These are phyloP conservation scores for Diadophis punctatus DNA, from an alignment of 2,113 vertebrate genomes.

Conservation along the genomic window DNA sequence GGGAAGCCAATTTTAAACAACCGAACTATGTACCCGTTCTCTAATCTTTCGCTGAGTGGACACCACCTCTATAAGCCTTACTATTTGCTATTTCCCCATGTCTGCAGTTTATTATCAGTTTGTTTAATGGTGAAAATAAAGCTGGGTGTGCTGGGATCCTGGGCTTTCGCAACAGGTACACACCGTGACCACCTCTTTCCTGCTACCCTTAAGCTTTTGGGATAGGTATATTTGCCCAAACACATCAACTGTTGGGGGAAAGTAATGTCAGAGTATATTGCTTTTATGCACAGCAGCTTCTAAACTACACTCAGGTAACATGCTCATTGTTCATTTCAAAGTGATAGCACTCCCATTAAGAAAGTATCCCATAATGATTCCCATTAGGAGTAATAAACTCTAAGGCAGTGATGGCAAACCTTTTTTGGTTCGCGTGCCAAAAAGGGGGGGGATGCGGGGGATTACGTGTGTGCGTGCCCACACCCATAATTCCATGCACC, in stretches of 20 bases:
- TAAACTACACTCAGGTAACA: neutral
- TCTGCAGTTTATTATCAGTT: neutral
- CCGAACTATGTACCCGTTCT: neutral
- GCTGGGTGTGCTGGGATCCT: neutral
- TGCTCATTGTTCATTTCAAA: neutral
- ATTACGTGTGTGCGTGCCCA: no score
- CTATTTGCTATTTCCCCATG: constrained; percentile 12
- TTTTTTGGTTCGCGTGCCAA: no score
- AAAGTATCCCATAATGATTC: neutral
- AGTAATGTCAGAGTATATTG: neutral
- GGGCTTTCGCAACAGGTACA: neutral
- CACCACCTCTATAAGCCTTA: constrained; percentile 7
- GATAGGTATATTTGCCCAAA: neutral
- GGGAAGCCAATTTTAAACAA: constrained; percentile 10
- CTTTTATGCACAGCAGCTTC: neutral
- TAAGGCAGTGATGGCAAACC: no score
- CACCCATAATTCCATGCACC: no score
- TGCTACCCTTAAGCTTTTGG: neutral
- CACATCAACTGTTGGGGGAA: neutral
- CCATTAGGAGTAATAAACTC: neutral
- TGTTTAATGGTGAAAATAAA: constrained; percentile 11
- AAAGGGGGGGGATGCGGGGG: no score
- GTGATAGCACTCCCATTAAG: neutral
- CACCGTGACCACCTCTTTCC: neutral
- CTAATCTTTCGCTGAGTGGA: constrained; percentile 21